Evolutionary conservation across 2,113 vertebrate genomes (phyloP).

Genomic region (Gadus macrocephalus): DNA sequence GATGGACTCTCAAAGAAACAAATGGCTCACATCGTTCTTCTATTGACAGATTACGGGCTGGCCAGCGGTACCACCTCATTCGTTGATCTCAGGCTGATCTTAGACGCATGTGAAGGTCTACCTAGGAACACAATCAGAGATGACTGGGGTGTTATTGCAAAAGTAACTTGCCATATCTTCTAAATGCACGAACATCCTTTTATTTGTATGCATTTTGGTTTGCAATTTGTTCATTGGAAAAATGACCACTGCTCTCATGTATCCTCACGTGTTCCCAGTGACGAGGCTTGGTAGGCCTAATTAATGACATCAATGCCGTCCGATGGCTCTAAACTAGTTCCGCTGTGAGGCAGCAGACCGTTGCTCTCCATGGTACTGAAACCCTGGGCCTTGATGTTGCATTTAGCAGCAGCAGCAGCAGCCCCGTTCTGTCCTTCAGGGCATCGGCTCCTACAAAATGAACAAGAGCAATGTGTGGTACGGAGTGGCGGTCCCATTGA

Average conservation of each 20-base stretch:
- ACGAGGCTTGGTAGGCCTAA: no score
- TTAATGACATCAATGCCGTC: background rate
- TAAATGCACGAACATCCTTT: no score
- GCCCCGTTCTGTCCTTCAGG: background rate
- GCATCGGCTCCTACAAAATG: constrained; percentile 8
- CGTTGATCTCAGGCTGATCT: no score
- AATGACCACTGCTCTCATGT: no score
- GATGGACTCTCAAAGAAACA: constrained; percentile 50
- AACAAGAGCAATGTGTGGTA: constrained; percentile 21
- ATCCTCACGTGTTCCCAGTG: no score
- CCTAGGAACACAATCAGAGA: no score
- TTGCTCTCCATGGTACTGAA: constrained; percentile 76
- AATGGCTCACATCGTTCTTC: constrained; percentile 55
- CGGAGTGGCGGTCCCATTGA: background rate
- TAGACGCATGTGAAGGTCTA: no score
- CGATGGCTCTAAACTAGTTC: background rate
- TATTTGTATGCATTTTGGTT: no score
- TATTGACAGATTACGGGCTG: constrained; percentile 35
- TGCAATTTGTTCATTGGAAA: no score
- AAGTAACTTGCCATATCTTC: no score
- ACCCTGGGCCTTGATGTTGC: constrained; percentile 6
- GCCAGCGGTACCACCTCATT: background rate
- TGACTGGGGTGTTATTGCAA: no score
- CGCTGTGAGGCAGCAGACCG: background rate
- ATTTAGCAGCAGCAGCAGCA: background rate